These are phyloP conservation scores for Neoniphon sammara DNA, from an alignment of 2,797 vertebrate species.

Conservation along the genomic window DNA sequence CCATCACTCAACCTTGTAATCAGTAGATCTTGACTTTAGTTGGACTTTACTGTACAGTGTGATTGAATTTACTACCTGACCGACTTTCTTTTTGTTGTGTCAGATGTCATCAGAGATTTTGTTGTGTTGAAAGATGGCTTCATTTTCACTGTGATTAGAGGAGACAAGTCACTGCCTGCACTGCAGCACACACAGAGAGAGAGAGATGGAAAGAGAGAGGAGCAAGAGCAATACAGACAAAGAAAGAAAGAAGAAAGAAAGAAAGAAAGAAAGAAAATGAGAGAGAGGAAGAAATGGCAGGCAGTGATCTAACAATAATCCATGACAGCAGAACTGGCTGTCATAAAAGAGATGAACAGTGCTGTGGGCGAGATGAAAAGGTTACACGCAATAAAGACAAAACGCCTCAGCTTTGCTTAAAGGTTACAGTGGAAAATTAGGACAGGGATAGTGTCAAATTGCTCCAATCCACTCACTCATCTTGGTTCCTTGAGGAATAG, in stretches of 20 bases:
- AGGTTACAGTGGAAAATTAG: conserved; percentile 67
- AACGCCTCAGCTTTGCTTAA: conserved; percentile 66
- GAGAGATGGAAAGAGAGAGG: conserved; percentile 12
- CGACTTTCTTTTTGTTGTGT: conserved; percentile 67
- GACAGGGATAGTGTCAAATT: conserved; percentile 47
- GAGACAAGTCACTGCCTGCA: conserved; percentile 73
- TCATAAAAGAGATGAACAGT: conserved; percentile 67
- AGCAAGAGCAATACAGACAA: conserved; percentile 9
- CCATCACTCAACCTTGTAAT: conserved; percentile 2
- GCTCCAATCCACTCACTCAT: conserved; percentile 13
- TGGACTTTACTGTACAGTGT: conserved; percentile 5
- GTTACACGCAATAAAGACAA: conserved; percentile 67
- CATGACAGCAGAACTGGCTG: conserved; percentile 66
- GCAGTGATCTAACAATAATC: conserved; percentile 72
- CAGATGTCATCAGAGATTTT: conserved; percentile 68
- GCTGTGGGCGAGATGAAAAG: conserved; percentile 76
- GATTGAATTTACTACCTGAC: conserved; percentile 56
- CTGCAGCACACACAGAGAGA: conserved; percentile 59
- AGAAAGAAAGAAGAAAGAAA: background rate
- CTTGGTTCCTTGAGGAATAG: conserved; percentile 8
- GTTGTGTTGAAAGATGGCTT: conserved; percentile 71
- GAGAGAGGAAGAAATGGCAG: conserved; percentile 50
- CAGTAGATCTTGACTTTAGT: conserved; percentile 13
- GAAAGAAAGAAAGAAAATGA: conserved; percentile 1
- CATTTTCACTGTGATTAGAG: conserved; percentile 71